phyloP scores from a whole-genome alignment of 2,797 vertebrate species.

The Syngnathus rostellatus region DNA sequence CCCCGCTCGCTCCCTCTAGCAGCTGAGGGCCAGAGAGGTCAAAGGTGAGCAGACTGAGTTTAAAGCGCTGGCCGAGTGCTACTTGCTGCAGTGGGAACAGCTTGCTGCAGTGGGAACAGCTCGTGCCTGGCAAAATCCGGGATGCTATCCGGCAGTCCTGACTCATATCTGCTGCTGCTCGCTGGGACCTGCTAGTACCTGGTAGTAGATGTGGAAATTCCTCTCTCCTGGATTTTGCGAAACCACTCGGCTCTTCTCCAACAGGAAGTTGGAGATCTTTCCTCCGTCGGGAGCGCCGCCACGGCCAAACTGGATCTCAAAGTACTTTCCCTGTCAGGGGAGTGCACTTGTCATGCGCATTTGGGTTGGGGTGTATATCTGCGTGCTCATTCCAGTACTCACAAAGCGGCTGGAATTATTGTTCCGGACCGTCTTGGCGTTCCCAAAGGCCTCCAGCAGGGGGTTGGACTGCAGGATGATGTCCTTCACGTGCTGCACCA shows the following conservation, averaged over 20 bases:
- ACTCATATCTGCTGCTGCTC: background rate
- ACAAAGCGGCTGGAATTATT: slow-evolving; percentile 83
- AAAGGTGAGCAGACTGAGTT: slow-evolving; percentile 11
- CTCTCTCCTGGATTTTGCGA: slow-evolving; percentile 75
- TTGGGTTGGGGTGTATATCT: background rate
- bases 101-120: too few species aligned
- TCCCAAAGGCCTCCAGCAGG: slow-evolving; percentile 77
- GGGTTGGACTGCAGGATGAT: slow-evolving; percentile 82
- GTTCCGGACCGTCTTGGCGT: slow-evolving; percentile 77
- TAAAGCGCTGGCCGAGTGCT: background rate
- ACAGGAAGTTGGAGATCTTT: slow-evolving; percentile 76
- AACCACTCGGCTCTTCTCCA: slow-evolving; percentile 77
- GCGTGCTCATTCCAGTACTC: slow-evolving; percentile 35
- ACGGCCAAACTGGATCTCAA: slow-evolving; percentile 80
- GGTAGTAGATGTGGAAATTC: slow-evolving; percentile 78
- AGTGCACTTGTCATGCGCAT: background rate
- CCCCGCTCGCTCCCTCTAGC: slow-evolving; percentile 59
- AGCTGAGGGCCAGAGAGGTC: slow-evolving; percentile 51
- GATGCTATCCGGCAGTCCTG: background rate
- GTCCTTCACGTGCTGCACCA: slow-evolving; percentile 72
- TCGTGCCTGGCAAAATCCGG: too few species aligned
- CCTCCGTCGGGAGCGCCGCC: slow-evolving; percentile 80
- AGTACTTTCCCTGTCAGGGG: slow-evolving; percentile 74
- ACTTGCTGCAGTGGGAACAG: too few species aligned
- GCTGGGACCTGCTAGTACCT: slow-evolving; percentile 44